phyloP scores from a whole-genome alignment of 2,888 invertebrate species.

The Allacma fusca region DNA sequence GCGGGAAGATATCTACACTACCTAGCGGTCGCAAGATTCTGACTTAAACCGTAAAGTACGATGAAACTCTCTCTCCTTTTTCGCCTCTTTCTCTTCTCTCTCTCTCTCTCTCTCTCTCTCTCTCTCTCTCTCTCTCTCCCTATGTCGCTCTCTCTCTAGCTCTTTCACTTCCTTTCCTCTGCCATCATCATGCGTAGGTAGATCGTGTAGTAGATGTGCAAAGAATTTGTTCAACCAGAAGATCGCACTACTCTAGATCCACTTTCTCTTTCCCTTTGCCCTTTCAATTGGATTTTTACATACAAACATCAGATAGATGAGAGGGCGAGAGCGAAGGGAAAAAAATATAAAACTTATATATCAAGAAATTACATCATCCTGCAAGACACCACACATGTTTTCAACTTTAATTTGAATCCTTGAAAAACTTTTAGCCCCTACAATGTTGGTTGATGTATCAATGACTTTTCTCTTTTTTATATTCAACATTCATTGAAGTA shows the following conservation, averaged over 20 bases:
- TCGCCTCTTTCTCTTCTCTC: too few relatives aligned
- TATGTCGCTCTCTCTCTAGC: neutral
- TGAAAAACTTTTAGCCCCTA: neutral
- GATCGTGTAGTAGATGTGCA: conserved; percentile 27
- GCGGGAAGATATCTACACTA: conserved; percentile 22
- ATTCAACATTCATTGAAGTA: too few relatives aligned
- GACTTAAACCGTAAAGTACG: conserved; percentile 20
- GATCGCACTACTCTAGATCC: conserved; percentile 27
- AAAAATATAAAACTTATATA: neutral
- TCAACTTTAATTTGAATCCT: conserved; percentile 7
- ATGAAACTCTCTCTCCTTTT: conserved; percentile 3
- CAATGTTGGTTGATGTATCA: neutral
- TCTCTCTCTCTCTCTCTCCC: conserved; percentile 1
- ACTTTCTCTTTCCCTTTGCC: conserved; percentile 3
- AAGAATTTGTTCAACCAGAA: conserved; percentile 40
- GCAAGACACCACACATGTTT: neutral
- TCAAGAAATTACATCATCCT: neutral
- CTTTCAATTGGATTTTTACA: too few relatives aligned
- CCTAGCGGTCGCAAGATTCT: conserved; percentile 15
- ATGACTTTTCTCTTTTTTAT: neutral
- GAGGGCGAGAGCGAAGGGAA: neutral
- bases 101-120: neutral
- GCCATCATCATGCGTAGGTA: neutral
- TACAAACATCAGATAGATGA: too few relatives aligned
- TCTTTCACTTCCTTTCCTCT: neutral